A percentile compares a stretch with the other conserved stretches of the same genome.
Conservation (phyloP, 2,888 invertebrate species). For the Laspeyria flexula region DNA sequence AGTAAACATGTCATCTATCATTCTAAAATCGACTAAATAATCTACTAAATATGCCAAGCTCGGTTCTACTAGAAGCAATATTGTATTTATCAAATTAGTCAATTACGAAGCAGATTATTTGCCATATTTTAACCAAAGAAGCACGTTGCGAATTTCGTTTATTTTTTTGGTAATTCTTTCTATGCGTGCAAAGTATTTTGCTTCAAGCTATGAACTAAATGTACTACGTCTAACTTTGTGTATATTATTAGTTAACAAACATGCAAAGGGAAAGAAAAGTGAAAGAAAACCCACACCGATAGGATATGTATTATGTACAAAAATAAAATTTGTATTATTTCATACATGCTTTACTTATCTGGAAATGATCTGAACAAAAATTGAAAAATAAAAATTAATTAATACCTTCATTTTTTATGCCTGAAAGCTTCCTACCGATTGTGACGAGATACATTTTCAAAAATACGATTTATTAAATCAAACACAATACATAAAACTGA, state of each 20-base stretch:
- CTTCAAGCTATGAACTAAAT: conserved; percentile 21
- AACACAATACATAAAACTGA: conserved; percentile 54
- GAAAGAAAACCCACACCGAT: conserved; percentile 64
- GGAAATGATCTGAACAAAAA: conserved; percentile 15
- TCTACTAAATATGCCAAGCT: conserved; percentile 32
- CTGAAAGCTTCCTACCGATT: conserved; percentile 84
- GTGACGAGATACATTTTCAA: conserved; percentile 60
- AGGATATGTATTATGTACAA: conserved; percentile 43
- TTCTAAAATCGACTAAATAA: conserved; percentile 37
- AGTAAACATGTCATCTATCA: conserved; percentile 32
- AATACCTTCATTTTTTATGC: conserved; percentile 43
- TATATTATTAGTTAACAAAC: conserved; percentile 41
- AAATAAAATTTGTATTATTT: conserved; percentile 53
- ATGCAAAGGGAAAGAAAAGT: conserved; percentile 41
- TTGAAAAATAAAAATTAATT: neutral
- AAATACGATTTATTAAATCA: conserved; percentile 69
- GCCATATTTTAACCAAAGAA: conserved; percentile 16
- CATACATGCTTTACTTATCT: conserved; percentile 77
- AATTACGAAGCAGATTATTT: conserved; percentile 26
- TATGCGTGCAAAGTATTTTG: conserved; percentile 17
- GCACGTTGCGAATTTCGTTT: neutral
- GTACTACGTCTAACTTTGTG: conserved; percentile 13
- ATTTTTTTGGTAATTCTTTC: neutral
- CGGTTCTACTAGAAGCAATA: conserved; percentile 6
- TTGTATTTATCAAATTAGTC: neutral